Evolutionary conservation across 2,113 vertebrate species (phyloP).

Genomic region (Ascaphus truei): DNA sequence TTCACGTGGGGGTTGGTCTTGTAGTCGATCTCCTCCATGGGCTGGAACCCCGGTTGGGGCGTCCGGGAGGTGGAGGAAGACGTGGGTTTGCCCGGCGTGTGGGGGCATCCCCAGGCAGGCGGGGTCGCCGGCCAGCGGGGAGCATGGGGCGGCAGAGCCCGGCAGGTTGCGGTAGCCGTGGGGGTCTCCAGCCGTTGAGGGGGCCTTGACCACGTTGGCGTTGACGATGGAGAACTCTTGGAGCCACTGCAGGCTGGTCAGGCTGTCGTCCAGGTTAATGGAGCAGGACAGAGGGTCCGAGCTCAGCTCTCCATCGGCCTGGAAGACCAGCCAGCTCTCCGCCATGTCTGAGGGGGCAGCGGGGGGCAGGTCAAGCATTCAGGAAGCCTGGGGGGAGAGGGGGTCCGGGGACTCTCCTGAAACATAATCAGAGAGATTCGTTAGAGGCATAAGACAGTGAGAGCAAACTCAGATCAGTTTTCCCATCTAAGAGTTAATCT

Average conservation of each 20-base stretch:
- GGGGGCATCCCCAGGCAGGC: constrained; percentile 78
- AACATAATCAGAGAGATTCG: not conserved
- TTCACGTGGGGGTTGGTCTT: constrained; percentile 79
- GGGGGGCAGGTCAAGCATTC: constrained; percentile 59
- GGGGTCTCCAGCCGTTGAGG: constrained; percentile 56
- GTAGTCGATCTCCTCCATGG: constrained; percentile 82
- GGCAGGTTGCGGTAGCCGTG: constrained; percentile 57
- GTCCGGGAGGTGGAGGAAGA: constrained; percentile 73
- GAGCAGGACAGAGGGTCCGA: constrained; percentile 54
- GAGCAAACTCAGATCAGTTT: too few species aligned
- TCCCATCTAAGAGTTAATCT: too few species aligned
- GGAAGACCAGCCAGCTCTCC: constrained; percentile 67
- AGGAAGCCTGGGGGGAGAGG: not conserved
- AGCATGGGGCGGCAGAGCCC: constrained; percentile 70
- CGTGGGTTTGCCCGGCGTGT: constrained; percentile 83
- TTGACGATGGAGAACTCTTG: constrained; percentile 85
- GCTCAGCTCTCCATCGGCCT: constrained; percentile 57
- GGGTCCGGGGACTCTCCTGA: constrained; percentile 19
- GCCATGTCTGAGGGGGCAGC: constrained; percentile 58
- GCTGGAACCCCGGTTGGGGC: constrained; percentile 61
- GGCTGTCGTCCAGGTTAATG: constrained; percentile 79
- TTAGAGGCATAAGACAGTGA: too few species aligned
- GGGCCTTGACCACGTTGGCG: constrained; percentile 56
- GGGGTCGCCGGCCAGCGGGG: constrained; percentile 81
- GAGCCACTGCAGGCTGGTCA: constrained; percentile 93